Evolutionary conservation across 2,113 vertebrate genomes (phyloP), one percentile per base, ranked within the genome.

Genomic region (Corythornis vintsioides): DNA sequence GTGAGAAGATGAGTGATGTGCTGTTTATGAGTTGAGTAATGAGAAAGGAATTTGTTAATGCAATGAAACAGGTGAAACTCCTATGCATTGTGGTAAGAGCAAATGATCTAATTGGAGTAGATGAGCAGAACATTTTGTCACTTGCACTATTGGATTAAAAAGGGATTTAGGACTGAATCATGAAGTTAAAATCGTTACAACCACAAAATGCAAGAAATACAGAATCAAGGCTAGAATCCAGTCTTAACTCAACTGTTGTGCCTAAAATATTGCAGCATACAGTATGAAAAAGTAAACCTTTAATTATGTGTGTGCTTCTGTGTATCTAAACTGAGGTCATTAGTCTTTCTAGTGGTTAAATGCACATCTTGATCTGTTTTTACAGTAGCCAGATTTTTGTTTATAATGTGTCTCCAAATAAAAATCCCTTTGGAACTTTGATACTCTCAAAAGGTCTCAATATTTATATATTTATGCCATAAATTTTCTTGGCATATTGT

Each of bases 111-210:
- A 82, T 89, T 75, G 5, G 26, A 90, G 57, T 53, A 85, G 72
- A 57, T 94, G 71, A 88, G 85, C 75, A 87, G 78, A 95, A 90
- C 47, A 9, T 94, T 96, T 94, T 95, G 88, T 94, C 96, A 94
- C 96, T 98, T 98, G 98, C 97, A 97, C 97, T 98, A 92, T 96
- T 93, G 96, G 92, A 95, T 96, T 96, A 79, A 94, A 97, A 97
- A 97, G 95, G 93, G 97, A 96, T 95, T 94, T 96, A 91, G 89
- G 94, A 94, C 35, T 40, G 63, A 82, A 80, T 79, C 47, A 21
- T 72, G 80, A 65, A 79, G 83, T 92, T 83, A 65, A 38, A 71
- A 89, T 75, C 81, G 85, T 92, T 90, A 88, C 95, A 93, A 74
- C 86, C 13, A 35, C 78, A 71, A 70, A 88, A 73, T 38, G 31